Evolutionary conservation across 2,797 vertebrate species (phyloP).

Genomic region (Danio aesculapii): DNA sequence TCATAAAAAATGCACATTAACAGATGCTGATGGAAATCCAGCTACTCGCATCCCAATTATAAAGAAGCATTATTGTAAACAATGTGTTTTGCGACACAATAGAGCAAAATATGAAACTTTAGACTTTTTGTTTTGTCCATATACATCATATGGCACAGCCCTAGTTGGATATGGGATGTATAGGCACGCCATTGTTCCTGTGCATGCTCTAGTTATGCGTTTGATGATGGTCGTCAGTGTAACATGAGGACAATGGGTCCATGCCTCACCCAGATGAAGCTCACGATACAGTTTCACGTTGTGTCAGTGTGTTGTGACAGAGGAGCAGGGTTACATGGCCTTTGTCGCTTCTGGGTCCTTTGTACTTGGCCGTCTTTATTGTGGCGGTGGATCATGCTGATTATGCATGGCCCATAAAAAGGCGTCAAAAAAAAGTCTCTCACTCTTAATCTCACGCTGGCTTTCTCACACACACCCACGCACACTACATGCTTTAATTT

Average conservation of each 20-base stretch:
- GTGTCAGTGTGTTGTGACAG: conserved; percentile 33
- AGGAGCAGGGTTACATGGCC: conserved; percentile 36
- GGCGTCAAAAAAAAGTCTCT: neutral
- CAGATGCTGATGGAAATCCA: too few relatives aligned
- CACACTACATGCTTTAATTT: neutral
- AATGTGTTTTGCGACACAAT: too few relatives aligned
- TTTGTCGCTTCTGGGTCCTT: conserved; percentile 40
- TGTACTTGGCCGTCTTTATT: conserved; percentile 37
- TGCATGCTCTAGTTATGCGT: neutral
- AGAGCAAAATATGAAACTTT: too few relatives aligned
- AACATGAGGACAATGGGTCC: conserved; percentile 32
- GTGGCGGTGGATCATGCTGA: conserved; percentile 42
- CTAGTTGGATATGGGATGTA: conserved; percentile 6
- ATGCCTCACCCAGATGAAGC: conserved; percentile 40
- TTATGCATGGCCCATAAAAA: conserved; percentile 33
- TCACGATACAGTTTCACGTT: conserved; percentile 40
- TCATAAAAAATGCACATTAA: too few relatives aligned
- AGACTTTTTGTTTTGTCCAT: too few relatives aligned
- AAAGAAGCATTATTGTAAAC: too few relatives aligned
- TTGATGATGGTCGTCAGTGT: conserved; percentile 23
- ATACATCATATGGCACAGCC: too few relatives aligned
- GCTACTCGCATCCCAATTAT: too few relatives aligned
- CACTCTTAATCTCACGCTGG: neutral
- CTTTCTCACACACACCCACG: conserved; percentile 7
- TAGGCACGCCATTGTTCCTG: neutral